Conservation (phyloP, 2,888 invertebrate species). For the Endomychus coccineus region DNA sequence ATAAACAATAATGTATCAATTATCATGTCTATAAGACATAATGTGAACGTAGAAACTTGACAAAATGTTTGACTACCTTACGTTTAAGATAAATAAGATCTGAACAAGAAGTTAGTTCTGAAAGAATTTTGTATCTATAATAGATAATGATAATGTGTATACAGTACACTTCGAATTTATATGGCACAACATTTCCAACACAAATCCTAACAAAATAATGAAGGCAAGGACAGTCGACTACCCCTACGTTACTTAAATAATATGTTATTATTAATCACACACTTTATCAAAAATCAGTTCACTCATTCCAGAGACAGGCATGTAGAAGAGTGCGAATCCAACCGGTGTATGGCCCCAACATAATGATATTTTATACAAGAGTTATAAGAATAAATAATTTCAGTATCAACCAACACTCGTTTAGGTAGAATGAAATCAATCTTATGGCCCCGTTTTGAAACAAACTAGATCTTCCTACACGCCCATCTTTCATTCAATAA, state of each 20-base stretch:
- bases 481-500: conserved; percentile 41
- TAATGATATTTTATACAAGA: conserved; percentile 36
- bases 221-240: conserved; percentile 40
- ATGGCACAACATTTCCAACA: conserved; percentile 14
- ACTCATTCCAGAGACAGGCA: conserved; percentile 35
- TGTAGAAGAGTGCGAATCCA: conserved; percentile 29
- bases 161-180: no score
- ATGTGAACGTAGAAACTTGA: conserved; percentile 42
- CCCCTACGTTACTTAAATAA: conserved; percentile 24
- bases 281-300: conserved; percentile 44
- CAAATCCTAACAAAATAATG: conserved; percentile 18
- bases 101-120: conserved; percentile 7
- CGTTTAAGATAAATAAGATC: neutral
- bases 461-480: conserved; percentile 29
- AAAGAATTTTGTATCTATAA: conserved; percentile 24
- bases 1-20: conserved; percentile 45
- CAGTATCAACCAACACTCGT: conserved; percentile 33
- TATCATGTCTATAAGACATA: conserved; percentile 43
- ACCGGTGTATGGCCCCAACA: conserved; percentile 31
- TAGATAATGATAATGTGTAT: no score
- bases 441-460: conserved; percentile 29
- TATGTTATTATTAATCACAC: conserved; percentile 35
- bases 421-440: conserved; percentile 21
- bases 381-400: conserved; percentile 38
- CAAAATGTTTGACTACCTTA: conserved; percentile 41